Evolutionary conservation across 1,140 invertebrate species (phyloP), one percentile per base, ranked within the genome.

Genomic region (Drosophila aff.): DNA sequence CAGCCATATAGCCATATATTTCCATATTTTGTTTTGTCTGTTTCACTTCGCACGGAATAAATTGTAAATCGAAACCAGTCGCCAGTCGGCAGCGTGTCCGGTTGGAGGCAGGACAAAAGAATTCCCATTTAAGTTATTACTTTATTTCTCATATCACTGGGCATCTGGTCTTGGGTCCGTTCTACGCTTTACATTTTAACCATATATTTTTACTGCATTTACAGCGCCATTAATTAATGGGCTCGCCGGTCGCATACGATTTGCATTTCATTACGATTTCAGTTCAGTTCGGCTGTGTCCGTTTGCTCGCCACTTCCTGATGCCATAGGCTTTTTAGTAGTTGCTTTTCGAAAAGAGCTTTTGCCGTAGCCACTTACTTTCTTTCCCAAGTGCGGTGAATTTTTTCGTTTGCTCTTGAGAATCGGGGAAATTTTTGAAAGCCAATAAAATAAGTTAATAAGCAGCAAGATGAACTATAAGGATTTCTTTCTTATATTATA

Each of bases 241-340:
- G 71, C 71, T 74, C 69, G 71, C 71, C 71, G 73, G 68, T 66
- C 65, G 76, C 65, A 89, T 89, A 81, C 52, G 55, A 87, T 89
- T 87, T 90, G 77, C 84, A 87, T 87, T 89, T 89, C 80, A 87
- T 89, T 87, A 84, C 62, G 65, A 72, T 73, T 79, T 59, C 79
- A 69, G 71, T 65, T 77, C 72, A 64, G 64, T 59, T 81, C 44
- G 80, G 64, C 63, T 67, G 58, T 55, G 50, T 69, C 72, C 61
- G 53, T 76, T 82, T 55, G 64, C 74, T 67, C 71, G 73, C 60
- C 50, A 87, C 84, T 87, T 87, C 84, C 84, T 87, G 85, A 67
- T 87, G 62, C 64, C 80, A 75, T 74, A 77, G 47, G 47, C 26
- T 28, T 50, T 47, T 50, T 28, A 50, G 26, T n/a, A 52, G 71